These are phyloP conservation scores for Anastrepha obliqua DNA, from an alignment of 1,140 invertebrate genomes.

Conservation along the genomic window DNA sequence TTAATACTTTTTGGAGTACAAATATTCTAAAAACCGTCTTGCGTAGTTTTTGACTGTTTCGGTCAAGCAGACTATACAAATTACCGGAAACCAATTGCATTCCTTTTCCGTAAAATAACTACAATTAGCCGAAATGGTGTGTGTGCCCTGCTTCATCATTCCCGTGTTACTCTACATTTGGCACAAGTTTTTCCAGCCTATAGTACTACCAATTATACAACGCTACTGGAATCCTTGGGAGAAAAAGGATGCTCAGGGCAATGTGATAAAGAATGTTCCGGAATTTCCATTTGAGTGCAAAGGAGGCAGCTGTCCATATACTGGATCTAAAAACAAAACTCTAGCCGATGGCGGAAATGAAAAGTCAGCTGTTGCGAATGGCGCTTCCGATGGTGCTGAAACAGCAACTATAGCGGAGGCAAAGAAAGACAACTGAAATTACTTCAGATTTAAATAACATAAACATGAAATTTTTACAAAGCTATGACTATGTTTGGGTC, in stretches of 20 bases:
- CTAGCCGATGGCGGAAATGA: constrained; percentile 8
- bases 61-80: no score
- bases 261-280: constrained; percentile 74
- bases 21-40: constrained; percentile 26
- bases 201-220: constrained; percentile 80
- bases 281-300: constrained; percentile 78
- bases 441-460: background rate
- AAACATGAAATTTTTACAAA: no score
- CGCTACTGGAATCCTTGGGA: constrained; percentile 87
- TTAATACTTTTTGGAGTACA: background rate
- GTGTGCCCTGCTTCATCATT: constrained; percentile 86
- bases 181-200: constrained; percentile 85
- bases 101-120: background rate
- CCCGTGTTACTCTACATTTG: constrained; percentile 84
- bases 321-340: constrained; percentile 61
- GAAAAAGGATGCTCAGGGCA: constrained; percentile 77
- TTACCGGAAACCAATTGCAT: background rate
- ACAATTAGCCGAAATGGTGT: constrained; percentile 78
- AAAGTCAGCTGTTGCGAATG: constrained; percentile 16
- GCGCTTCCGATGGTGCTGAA: background rate
- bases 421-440: constrained; percentile 38
- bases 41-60: background rate
- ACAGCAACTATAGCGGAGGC: background rate
- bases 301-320: constrained; percentile 73
- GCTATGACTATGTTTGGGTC: no score